Evolutionary conservation across 2,888 invertebrate species (phyloP), one percentile per base, ranked within the genome.

Genomic region (Epinotia demarniana): DNA sequence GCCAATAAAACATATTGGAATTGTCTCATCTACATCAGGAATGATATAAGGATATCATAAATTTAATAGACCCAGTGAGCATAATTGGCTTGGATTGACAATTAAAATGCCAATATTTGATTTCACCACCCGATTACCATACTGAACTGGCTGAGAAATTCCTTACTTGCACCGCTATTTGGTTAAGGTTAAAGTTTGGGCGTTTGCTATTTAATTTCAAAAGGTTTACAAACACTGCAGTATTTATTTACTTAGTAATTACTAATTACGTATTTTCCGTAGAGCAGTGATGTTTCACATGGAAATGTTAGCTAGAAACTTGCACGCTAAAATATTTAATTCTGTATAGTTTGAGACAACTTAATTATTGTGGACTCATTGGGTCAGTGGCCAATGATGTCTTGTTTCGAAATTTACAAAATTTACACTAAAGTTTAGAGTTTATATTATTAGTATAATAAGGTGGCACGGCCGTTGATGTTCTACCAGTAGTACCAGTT

Each of bases 101-200:
- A 66, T 72, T 75, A 61, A 83, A 84, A 84, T 81, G 86, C 82
- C 85, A 86, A 86, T 87, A 85, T 87, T 88, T 87, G 84, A 84
- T 86, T 86, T 87, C 83, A 86, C 85, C 75, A 82, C 82, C 77
- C 73, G 72, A 88, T 87, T 88, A 84, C 77, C 87, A 88, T 88
- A 88, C 85, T 73, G 76, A 81, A 80, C 72, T 80, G 81, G 81
- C 70, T 66, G 80, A 76, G 63, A 75, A 27, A 60, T 75, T 76
- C 69, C 73, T 66, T 75, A 79, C 79, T 77, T 63, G 63, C 61
- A 46, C 68, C 64, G 72, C 60, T 60, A 27, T 69, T 27, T 68
- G 39, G 46, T 33, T 60, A 70, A 64, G 43, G 58, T 68, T 57
- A 58, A 53, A 63, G 46, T 61, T 68, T 68, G 39, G 1, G 57